A percentile compares a stretch with the other conserved stretches of the same genome.
phyloP scores from a whole-genome alignment of 2,797 vertebrate species.

The Poecile montanus region DNA sequence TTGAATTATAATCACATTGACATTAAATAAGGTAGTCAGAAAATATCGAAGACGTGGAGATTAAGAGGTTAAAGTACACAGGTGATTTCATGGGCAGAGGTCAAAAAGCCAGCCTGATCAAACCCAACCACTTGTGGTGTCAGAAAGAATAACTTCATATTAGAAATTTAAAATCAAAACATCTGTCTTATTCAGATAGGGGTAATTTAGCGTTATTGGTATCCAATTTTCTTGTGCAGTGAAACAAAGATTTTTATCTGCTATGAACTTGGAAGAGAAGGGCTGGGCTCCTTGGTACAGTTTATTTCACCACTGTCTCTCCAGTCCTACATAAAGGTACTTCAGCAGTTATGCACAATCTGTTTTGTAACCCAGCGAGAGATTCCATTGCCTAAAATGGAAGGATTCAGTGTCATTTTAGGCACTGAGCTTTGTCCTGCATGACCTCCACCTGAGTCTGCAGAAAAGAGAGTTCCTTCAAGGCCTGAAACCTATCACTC shows the following conservation, averaged over 20 bases:
- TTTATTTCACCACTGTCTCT: background rate
- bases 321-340: background rate
- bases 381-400: background rate
- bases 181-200: background rate
- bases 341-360: background rate
- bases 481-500: background rate
- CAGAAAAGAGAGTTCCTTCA: background rate
- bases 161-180: background rate
- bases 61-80: background rate
- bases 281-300: background rate
- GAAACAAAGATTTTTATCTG: background rate
- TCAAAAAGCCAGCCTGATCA: background rate
- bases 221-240: background rate
- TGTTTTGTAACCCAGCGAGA: background rate
- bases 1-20: background rate
- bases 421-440: background rate
- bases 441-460: background rate
- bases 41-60: background rate
- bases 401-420: background rate
- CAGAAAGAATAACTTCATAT: background rate
- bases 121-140: background rate
- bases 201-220: background rate
- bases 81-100: background rate
- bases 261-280: background rate
- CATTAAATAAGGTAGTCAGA: background rate